Conservation (phyloP, 2,888 invertebrate genomes). For the Cylindroiulus punctatus region DNA sequence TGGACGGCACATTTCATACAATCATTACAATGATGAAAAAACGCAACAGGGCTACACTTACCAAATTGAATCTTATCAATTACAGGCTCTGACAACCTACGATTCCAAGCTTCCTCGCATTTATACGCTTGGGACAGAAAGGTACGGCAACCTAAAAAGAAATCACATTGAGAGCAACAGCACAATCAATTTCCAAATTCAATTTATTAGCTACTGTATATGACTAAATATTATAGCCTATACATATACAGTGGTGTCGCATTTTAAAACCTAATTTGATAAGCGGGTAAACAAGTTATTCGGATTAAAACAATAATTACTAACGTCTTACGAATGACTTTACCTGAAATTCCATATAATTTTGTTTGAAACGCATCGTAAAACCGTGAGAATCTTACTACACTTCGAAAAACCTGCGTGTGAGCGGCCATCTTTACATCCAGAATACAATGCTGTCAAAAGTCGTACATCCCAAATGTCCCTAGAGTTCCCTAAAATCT, state of each 20-base stretch:
- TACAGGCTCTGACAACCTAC: slow-evolving; percentile 44
- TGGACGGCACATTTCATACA: too few species aligned
- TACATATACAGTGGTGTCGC: background rate
- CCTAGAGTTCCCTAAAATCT: background rate
- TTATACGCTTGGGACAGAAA: slow-evolving; percentile 47
- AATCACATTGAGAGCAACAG: background rate
- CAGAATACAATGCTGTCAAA: background rate
- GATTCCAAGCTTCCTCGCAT: slow-evolving; percentile 35
- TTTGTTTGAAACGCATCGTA: background rate
- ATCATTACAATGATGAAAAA: too few species aligned
- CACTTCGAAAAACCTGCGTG: background rate
- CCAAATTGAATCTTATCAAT: slow-evolving; percentile 30
- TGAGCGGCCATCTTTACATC: background rate
- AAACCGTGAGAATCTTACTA: background rate
- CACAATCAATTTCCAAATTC: background rate
- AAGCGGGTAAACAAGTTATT: background rate
- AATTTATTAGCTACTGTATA: too few species aligned
- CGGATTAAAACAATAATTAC: background rate
- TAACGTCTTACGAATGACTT: background rate
- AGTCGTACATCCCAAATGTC: background rate
- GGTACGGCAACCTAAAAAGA: background rate
- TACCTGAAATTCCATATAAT: background rate
- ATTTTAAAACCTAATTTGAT: background rate
- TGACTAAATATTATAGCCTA: too few species aligned
- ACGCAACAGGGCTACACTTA: slow-evolving; percentile 2